Evolutionary conservation across 2,888 invertebrate species (phyloP), one percentile per base, ranked within the genome.

Genomic region (Nomada ferruginata): DNA sequence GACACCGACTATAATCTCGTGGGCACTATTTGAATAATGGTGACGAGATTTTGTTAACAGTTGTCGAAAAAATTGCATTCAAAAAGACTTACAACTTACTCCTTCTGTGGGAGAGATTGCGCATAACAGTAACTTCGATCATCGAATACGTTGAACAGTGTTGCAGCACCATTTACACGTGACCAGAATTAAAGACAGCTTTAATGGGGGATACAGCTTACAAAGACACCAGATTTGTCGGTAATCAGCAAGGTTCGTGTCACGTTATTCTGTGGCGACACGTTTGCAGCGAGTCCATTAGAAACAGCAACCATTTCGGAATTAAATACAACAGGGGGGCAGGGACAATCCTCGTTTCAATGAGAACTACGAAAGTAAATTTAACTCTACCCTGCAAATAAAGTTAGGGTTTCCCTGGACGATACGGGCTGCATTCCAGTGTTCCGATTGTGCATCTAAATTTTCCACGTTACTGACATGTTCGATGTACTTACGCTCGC

Each of bases 381-480:
- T 69, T 61, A 68, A 59, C 57, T n/a, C 11, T 7, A 2, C 10
- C 15, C 36, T 1, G 68, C 52, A 59, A 79, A 79, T 63, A 79
- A 59, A 52, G 36, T 57, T 64, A 60, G 53, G 5, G 9, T 42
- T 44, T 64, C 44, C 10, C 42, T 47, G 4, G 13, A 9, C 20
- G 79, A n/a, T 15, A 18, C 23, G 59, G n/a, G 23, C 29, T 42
- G 18, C 18, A 2, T 29, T 9, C 26, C 20, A 2, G 20, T n/a
- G 44, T 9, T 20, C 52, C 13, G 68, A 63, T 53, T 57, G 63
- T 47, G 44, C 50, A 72, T 73, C 79, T 73, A 68, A 81, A 81
- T 81, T 81, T 60, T 73, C 68, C 68, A 53, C 68, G 79, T 69
- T 73, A 69, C 80, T 64, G 20, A 64, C 68, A 79, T 81, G 26